These are phyloP conservation scores for Apolygus lucorum DNA, from an alignment of 1,140 invertebrate genomes.

Conservation along the genomic window DNA sequence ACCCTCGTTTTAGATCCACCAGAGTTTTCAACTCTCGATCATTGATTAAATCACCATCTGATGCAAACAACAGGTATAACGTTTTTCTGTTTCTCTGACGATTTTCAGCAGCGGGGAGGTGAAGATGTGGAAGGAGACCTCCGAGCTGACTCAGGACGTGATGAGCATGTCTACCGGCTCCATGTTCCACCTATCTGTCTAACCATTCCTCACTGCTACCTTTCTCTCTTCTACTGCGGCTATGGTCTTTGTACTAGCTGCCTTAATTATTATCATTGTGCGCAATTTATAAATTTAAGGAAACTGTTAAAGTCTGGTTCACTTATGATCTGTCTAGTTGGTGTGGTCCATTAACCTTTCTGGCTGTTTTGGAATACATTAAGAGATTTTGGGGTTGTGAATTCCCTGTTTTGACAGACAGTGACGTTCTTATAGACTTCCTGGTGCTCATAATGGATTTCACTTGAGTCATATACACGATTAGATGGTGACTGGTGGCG, in stretches of 20 bases:
- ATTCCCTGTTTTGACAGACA: no score
- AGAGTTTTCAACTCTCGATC: no score
- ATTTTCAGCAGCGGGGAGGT: slow-evolving; percentile 38
- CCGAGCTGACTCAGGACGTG: slow-evolving; percentile 21
- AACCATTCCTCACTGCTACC: slow-evolving; percentile 13
- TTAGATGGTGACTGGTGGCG: no score
- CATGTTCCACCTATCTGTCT: slow-evolving; percentile 37
- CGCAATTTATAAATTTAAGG: neutral
- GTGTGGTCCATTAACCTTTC: neutral
- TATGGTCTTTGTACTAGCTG: neutral
- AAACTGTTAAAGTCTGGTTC: neutral
- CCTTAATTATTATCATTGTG: neutral
- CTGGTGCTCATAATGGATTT: no score
- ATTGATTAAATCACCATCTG: no score
- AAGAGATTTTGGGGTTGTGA: no score
- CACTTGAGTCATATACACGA: no score
- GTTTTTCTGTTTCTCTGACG: slow-evolving; percentile 21
- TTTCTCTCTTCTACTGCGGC: neutral
- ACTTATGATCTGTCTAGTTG: neutral
- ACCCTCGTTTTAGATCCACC: no score
- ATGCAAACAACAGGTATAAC: slow-evolving; percentile 3
- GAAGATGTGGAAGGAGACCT: slow-evolving; percentile 36
- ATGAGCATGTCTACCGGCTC: slow-evolving; percentile 41
- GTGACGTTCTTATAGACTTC: no score
- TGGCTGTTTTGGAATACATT: neutral